Evolutionary conservation across 2,113 vertebrate species (phyloP).

Genomic region (Dicaeum eximium): DNA sequence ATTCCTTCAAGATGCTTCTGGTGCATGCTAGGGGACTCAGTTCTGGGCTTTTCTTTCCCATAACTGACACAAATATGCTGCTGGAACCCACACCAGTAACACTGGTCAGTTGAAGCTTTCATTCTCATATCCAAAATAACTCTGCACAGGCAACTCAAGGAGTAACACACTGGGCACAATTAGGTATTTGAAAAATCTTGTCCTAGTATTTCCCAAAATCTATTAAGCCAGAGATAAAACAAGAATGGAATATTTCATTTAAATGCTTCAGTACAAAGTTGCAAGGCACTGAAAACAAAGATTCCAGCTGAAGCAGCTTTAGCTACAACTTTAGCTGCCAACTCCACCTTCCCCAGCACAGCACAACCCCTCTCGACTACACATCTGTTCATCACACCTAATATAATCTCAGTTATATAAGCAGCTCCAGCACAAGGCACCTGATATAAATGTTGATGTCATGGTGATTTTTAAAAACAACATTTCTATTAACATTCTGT

Average conservation of each 20-base stretch:
- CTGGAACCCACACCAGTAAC: background rate
- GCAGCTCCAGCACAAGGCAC: slow-evolving; percentile 4
- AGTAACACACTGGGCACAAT: background rate
- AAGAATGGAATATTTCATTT: background rate
- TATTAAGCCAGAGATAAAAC: background rate
- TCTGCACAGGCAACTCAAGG: background rate
- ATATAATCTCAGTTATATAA: slow-evolving; percentile 26
- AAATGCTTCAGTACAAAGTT: background rate
- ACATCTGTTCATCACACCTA: slow-evolving; percentile 38
- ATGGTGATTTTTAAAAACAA: slow-evolving; percentile 46
- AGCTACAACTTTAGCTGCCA: background rate
- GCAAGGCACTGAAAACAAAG: background rate
- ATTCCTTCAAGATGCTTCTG: background rate
- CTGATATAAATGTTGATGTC: slow-evolving; percentile 41
- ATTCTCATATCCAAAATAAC: background rate
- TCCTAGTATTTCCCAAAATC: background rate
- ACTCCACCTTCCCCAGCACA: background rate
- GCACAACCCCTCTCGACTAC: background rate
- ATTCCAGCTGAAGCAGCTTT: background rate
- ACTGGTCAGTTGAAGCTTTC: background rate
- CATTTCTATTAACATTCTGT: slow-evolving; percentile 59
- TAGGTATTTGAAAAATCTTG: background rate
- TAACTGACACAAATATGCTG: background rate
- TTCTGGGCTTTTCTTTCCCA: background rate
- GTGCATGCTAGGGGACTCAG: background rate